Conservation (phyloP, 2,797 vertebrate species). For the Ataeniobius toweri region DNA sequence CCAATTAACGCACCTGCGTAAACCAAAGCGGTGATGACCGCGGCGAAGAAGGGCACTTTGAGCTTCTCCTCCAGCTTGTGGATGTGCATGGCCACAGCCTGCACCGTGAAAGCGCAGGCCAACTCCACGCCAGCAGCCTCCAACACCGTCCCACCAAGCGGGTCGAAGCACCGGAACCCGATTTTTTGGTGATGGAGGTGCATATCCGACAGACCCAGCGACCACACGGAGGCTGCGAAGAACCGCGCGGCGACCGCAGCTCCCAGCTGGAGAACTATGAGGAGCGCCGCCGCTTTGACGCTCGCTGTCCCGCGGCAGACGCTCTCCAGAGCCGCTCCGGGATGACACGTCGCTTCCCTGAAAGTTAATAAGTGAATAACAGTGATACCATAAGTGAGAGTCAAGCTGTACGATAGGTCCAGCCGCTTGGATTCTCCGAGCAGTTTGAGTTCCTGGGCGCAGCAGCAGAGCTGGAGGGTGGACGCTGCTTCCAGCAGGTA, state of each 20-base stretch:
- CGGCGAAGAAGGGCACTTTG: constrained; percentile 75
- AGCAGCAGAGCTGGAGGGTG: constrained; percentile 88
- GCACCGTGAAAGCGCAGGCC: constrained; percentile 80
- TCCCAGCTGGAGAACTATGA: constrained; percentile 62
- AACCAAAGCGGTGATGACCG: constrained; percentile 82
- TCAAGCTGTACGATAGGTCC: constrained; percentile 64
- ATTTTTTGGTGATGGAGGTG: constrained; percentile 68
- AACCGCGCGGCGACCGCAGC: constrained; percentile 72
- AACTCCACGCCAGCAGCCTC: constrained; percentile 83
- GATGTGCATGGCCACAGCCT: constrained; percentile 74
- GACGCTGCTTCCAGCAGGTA: constrained; percentile 79
- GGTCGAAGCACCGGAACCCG: constrained; percentile 66
- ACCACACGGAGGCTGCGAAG: constrained; percentile 76
- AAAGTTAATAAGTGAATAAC: constrained; percentile 82
- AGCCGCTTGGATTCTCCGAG: constrained; percentile 60
- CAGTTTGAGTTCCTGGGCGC: constrained; percentile 84
- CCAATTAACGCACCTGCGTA: constrained; percentile 78
- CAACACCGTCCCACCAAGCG: constrained; percentile 76
- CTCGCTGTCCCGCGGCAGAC: constrained; percentile 57
- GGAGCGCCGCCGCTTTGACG: constrained; percentile 18
- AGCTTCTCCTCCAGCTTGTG: constrained; percentile 70
- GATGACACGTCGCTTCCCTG: constrained; percentile 79
- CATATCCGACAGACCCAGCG: constrained; percentile 74
- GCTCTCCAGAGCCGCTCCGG: constrained; percentile 73
- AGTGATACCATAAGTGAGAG: constrained; percentile 80